phyloP scores from a whole-genome alignment of 2,888 invertebrate species.

The Ischnus inquisitorius region DNA sequence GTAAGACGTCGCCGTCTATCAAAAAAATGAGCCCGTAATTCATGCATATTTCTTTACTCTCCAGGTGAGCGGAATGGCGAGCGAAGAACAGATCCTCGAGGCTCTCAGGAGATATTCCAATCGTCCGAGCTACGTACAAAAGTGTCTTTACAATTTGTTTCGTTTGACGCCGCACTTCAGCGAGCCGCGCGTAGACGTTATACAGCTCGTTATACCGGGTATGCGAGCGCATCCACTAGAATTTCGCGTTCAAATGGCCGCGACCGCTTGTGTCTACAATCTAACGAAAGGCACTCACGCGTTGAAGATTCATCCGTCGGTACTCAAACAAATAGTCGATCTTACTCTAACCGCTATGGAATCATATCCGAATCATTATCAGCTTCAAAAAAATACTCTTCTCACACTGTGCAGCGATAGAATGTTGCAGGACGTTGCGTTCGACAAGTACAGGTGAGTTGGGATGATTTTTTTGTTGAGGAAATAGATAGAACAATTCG shows the following conservation, averaged over 20 bases:
- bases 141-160: conserved; percentile 89
- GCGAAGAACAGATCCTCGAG: conserved; percentile 87
- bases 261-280: conserved; percentile 92
- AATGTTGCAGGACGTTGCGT: conserved; percentile 90
- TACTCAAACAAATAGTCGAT: conserved; percentile 88
- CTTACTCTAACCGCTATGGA: conserved; percentile 90
- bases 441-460: conserved; percentile 87
- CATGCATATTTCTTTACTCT: background rate
- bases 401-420: conserved; percentile 91
- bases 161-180: conserved; percentile 86
- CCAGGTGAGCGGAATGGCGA: conserved; percentile 87
- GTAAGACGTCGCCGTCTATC: conserved; percentile 78
- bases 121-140: conserved; percentile 89
- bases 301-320: conserved; percentile 88
- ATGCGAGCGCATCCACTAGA: conserved; percentile 86
- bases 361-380: conserved; percentile 89
- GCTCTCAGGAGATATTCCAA: conserved; percentile 87
- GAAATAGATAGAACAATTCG: background rate
- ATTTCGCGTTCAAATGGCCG: conserved; percentile 91
- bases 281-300: conserved; percentile 89
- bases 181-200: conserved; percentile 88
- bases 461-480: conserved; percentile 16
- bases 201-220: conserved; percentile 87
- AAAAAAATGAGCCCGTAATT: background rate
- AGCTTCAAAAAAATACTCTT: conserved; percentile 91